Evolutionary conservation across 2,888 invertebrate genomes (phyloP).

Genomic region (Mesopsocus fuscifrons): DNA sequence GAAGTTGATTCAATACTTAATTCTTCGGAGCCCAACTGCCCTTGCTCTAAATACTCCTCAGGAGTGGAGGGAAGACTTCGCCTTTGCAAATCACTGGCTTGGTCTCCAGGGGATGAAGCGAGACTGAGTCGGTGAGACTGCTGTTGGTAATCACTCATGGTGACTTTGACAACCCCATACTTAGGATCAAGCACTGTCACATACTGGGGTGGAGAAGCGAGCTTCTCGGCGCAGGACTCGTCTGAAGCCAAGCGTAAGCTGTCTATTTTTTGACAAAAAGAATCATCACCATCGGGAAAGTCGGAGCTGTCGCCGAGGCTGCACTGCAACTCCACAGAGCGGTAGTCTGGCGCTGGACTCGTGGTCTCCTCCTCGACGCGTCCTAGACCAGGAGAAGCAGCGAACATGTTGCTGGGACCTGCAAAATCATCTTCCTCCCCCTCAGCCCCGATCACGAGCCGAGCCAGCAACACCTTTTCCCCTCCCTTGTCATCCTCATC

Average conservation of each 20-base stretch:
- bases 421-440: constrained; percentile 7
- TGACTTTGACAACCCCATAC: constrained; percentile 5
- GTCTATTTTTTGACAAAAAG: constrained; percentile 3
- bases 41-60: too few relatives aligned
- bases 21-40: too few relatives aligned
- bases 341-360: not conserved
- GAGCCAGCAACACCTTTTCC: constrained; percentile 15
- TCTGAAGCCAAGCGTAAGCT: not conserved
- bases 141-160: not conserved
- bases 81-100: not conserved
- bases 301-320: constrained; percentile 3
- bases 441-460: constrained; percentile 19
- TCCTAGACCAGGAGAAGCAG: not conserved
- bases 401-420: not conserved
- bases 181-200: constrained; percentile 2
- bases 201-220: not conserved
- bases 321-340: constrained; percentile 2
- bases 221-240: not conserved
- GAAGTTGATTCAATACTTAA: too few relatives aligned
- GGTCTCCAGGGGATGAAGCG: not conserved
- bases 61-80: not conserved
- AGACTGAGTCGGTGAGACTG: not conserved
- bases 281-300: constrained; percentile 4
- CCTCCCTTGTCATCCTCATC: constrained; percentile 28
- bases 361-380: constrained; percentile 1